Conservation (phyloP, 2,888 invertebrate genomes). For the Acleris sparsana region DNA sequence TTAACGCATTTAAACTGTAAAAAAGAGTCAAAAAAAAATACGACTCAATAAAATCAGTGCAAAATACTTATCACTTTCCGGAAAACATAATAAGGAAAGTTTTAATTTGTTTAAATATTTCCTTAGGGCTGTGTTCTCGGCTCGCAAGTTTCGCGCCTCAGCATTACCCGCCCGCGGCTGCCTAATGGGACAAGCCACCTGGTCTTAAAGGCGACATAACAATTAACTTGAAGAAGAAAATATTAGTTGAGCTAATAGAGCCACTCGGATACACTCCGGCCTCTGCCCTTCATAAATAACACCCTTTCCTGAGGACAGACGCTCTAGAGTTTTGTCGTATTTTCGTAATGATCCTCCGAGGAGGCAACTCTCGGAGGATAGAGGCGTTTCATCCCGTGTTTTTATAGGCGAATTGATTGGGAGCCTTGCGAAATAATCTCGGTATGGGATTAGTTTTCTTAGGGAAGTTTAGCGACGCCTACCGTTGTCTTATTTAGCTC, state of each 20-base stretch:
- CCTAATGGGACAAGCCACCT: constrained; percentile 80
- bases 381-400: constrained; percentile 55
- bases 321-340: constrained; percentile 75
- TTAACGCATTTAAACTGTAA: neutral
- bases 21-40: neutral
- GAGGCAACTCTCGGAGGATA: constrained; percentile 59
- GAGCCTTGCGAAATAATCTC: constrained; percentile 70
- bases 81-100: constrained; percentile 73
- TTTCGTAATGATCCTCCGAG: constrained; percentile 74
- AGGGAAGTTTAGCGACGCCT: constrained; percentile 56
- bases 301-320: constrained; percentile 68
- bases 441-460: constrained; percentile 72
- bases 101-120: constrained; percentile 83
- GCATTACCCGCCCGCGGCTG: constrained; percentile 70
- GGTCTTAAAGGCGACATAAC: constrained; percentile 80
- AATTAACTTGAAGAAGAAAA: constrained; percentile 81
- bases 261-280: constrained; percentile 74
- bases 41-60: neutral
- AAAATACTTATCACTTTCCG: constrained; percentile 54
- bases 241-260: constrained; percentile 81
- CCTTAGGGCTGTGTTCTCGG: constrained; percentile 61
- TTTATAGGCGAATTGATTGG: constrained; percentile 78
- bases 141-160: constrained; percentile 70
- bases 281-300: constrained; percentile 76
- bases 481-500: constrained; percentile 62